Conservation (phyloP, 2,888 invertebrate species). For the Marasmarcha lunaedactyla region DNA sequence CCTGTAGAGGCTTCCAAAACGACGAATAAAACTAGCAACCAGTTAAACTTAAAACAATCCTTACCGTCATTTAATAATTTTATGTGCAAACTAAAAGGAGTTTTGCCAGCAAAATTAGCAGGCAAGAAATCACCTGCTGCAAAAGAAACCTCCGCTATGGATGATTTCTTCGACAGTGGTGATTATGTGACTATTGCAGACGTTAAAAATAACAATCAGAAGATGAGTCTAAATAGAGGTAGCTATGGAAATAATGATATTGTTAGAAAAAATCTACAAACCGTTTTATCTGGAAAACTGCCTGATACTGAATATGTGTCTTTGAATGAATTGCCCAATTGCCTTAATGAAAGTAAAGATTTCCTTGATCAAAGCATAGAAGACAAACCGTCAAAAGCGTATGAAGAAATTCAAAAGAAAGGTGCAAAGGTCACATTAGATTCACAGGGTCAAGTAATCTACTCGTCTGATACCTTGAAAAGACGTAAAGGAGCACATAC, state of each 20-base stretch:
- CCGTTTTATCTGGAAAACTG: slow-evolving; percentile 70
- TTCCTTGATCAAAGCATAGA: slow-evolving; percentile 44
- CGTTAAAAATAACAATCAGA: slow-evolving; percentile 82
- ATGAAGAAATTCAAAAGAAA: slow-evolving; percentile 62
- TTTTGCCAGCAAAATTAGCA: slow-evolving; percentile 63
- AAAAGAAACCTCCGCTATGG: slow-evolving; percentile 53
- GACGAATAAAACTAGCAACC: slow-evolving; percentile 31
- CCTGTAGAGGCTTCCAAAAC: slow-evolving; percentile 26
- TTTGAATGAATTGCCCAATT: slow-evolving; percentile 80
- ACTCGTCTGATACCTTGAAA: slow-evolving; percentile 86
- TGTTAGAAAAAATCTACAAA: slow-evolving; percentile 72
- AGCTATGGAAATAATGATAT: slow-evolving; percentile 77
- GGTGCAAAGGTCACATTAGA: slow-evolving; percentile 86
- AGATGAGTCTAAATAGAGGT: slow-evolving; percentile 48
- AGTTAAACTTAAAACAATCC: slow-evolving; percentile 36
- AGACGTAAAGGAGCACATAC: slow-evolving; percentile 84
- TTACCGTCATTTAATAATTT: slow-evolving; percentile 78
- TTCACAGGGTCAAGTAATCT: slow-evolving; percentile 89
- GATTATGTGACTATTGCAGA: slow-evolving; percentile 91
- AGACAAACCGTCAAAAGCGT: slow-evolving; percentile 33
- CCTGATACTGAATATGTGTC: slow-evolving; percentile 84
- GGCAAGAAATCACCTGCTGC: slow-evolving; percentile 59
- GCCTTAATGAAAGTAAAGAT: slow-evolving; percentile 51
- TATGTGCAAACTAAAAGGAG: slow-evolving; percentile 78
- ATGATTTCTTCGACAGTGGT: slow-evolving; percentile 74